Percentiles rank a stretch among this genome's conserved stretches.
Evolutionary conservation across 2,113 vertebrate species (phyloP).

Genomic region (Dascyllus trimaculatus): DNA sequence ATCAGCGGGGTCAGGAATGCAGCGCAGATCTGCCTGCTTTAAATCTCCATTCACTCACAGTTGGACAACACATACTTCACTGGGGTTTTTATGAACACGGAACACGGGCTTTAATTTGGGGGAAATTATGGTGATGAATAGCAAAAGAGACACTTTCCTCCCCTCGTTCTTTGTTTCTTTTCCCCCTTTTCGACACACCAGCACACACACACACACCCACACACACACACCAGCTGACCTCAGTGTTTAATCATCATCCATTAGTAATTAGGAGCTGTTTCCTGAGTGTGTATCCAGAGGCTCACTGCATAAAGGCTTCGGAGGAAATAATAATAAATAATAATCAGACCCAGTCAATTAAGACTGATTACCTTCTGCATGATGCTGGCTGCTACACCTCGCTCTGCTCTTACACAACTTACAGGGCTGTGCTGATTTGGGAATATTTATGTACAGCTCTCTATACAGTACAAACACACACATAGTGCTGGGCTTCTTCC

Average conservation of each 20-base stretch:
- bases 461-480: neutral
- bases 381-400: conserved; percentile 42
- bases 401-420: conserved; percentile 22
- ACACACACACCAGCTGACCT: conserved; percentile 65
- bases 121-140: conserved; percentile 28
- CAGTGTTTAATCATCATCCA: conserved; percentile 70
- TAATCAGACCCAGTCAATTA: conserved; percentile 76
- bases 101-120: neutral
- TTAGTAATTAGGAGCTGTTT: conserved; percentile 78
- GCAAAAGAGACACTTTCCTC: conserved; percentile 31
- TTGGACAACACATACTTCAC: neutral
- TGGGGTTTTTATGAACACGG: neutral
- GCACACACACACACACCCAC: neutral
- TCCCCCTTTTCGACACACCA: conserved; percentile 3
- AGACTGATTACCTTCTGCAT: conserved; percentile 67
- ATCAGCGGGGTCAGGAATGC: neutral
- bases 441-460: conserved; percentile 19
- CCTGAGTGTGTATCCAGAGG: conserved; percentile 73
- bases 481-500: conserved; percentile 17
- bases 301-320: conserved; percentile 66
- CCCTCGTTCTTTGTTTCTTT: conserved; percentile 34
- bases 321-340: conserved; percentile 81
- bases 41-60: neutral
- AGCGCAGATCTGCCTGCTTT: neutral
- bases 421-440: conserved; percentile 12